Base-by-base conservation (phyloP, 2,113 vertebrate genomes). In the Circaetus gallicus region DNA sequence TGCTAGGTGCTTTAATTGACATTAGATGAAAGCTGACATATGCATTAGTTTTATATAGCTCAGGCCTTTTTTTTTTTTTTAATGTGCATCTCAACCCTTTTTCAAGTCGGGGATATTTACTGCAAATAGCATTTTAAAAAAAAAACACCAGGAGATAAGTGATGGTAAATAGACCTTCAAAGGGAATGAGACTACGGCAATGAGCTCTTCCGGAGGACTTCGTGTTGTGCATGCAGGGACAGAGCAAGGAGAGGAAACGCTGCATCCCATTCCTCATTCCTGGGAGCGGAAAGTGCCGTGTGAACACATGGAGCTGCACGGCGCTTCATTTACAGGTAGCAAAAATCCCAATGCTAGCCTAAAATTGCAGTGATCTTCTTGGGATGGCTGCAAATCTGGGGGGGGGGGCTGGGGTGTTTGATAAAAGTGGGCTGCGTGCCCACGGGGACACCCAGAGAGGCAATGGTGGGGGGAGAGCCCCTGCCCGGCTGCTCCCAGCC, bases 21-120 rank as follows among this genome's bases (percentile, higher is more conserved):
- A 21, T 63, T 25, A 85, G 93, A 85, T 90, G 82, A 96, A 91
- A 96, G 94, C 67, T 94, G 86, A 53, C 62, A 52, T 11, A 21
- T 8, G 28, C 32, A 10, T 56, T 66, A 45, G 59, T 80, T 92
- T 83, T 53, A n/a, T 62, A 63, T 9, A 74, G 69, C 15, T 78
- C 58, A 8, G 16, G 31, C 13, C 45, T 24, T 20, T 34, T 36
- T 31, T 32, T 45, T n/a, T 38, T 80, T 32, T 31, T 20, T 34
- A 43, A 47, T 4, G 26, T 40, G 21, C 45, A 81, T 31, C 55
- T 77, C 69, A 92, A 63, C 26, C 17, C 10, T 70, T 89, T 91
- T 90, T 82, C 73, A 56, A 76, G 82, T 15, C 34, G 6, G 62
- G 49, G 40, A 17, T 89, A 67, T 93, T 91, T 94, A 91, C 71